phyloP scores from a whole-genome alignment of 2,797 vertebrate species.

The Oreortyx pictus region DNA sequence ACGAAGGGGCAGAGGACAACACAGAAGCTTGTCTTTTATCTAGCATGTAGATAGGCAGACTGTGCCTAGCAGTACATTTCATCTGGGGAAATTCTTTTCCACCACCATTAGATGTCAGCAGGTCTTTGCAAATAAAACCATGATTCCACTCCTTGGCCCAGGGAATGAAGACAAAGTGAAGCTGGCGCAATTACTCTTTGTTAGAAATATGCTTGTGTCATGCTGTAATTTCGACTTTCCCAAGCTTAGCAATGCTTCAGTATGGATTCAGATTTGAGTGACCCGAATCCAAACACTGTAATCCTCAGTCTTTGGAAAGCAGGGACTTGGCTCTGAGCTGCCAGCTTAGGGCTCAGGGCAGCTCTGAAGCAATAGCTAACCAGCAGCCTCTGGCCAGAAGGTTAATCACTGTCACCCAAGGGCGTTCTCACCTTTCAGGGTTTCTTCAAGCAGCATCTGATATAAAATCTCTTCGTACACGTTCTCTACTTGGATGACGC shows the following conservation, averaged over 20 bases:
- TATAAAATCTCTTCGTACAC: constrained; percentile 90
- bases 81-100: not conserved
- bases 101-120: not conserved
- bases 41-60: not conserved
- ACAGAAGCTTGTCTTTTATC: not conserved
- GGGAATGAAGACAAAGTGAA: not conserved
- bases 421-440: constrained; percentile 84
- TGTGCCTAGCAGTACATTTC: not conserved
- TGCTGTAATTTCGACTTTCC: not conserved
- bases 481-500: constrained; percentile 90
- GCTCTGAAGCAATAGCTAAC: not conserved
- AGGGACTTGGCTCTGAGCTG: not conserved
- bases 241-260: not conserved
- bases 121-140: not conserved
- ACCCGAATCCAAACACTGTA: not conserved
- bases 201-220: not conserved
- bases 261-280: not conserved
- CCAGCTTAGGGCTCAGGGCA: not conserved
- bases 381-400: fast-evolving
- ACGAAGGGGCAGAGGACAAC: not conserved
- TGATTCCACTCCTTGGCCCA: not conserved
- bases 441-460: constrained; percentile 85
- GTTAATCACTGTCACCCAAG: not conserved
- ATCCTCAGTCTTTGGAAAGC: not conserved
- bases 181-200: not conserved